Percentiles rank a stretch among this genome's conserved stretches.
Evolutionary conservation across 2,888 invertebrate genomes (phyloP).

Genomic region (Patella depressa): DNA sequence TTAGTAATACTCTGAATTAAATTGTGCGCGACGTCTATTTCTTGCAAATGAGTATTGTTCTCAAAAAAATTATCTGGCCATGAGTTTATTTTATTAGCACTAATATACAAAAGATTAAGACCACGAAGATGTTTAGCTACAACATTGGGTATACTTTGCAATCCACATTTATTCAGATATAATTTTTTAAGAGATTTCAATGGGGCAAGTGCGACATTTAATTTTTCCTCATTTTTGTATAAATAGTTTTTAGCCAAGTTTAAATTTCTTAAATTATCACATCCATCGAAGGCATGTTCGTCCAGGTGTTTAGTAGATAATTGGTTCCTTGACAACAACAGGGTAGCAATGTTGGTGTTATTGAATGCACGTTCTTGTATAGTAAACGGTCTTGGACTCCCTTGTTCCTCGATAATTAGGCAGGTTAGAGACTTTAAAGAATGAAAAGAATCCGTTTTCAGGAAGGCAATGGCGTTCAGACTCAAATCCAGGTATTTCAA

Average conservation of each 20-base stretch:
- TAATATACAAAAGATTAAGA: no score
- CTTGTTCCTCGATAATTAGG: background rate
- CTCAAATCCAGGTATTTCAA: background rate
- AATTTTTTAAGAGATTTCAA: no score
- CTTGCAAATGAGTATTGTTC: no score
- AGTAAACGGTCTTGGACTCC: background rate
- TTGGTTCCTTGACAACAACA: background rate
- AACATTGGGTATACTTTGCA: no score
- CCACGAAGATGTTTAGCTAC: no score
- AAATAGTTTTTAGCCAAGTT: slow-evolving; percentile 1
- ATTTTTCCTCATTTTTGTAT: no score
- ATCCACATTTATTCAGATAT: no score
- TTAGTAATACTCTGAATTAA: no score
- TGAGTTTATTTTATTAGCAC: no score
- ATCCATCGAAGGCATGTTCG: slow-evolving; percentile 4
- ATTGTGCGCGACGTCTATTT: no score
- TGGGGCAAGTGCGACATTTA: no score
- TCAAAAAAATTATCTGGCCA: no score
- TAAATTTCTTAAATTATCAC: background rate
- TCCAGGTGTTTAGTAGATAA: background rate
- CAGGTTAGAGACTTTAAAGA: background rate
- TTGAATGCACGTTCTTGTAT: slow-evolving; percentile 14
- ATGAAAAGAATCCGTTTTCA: slow-evolving; percentile 8
- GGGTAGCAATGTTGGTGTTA: background rate
- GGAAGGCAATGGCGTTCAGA: background rate